A percentile compares a stretch with the other conserved stretches of the same genome.
Evolutionary conservation across 2,888 invertebrate genomes (phyloP).

Genomic region (Bellardia bayeri): DNA sequence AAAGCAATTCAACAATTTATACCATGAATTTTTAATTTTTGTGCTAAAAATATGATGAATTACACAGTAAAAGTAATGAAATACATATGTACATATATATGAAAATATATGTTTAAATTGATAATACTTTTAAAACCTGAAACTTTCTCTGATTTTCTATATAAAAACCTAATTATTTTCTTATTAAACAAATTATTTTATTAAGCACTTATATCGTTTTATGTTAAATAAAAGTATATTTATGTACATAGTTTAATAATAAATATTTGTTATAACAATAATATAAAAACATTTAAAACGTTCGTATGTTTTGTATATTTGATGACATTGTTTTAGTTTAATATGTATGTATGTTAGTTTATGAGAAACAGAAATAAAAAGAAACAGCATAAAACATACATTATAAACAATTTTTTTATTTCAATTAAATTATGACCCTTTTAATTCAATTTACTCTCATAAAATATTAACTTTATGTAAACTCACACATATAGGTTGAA

Average conservation of each 20-base stretch:
- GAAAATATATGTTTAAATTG: too few relatives aligned
- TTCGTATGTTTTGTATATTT: too few relatives aligned
- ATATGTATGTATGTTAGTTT: background rate
- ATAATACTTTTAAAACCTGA: too few relatives aligned
- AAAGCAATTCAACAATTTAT: background rate
- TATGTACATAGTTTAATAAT: background rate
- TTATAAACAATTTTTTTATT: constrained; percentile 14
- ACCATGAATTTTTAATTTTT: background rate
- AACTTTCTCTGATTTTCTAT: too few relatives aligned
- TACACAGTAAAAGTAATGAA: too few relatives aligned
- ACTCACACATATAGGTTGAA: background rate
- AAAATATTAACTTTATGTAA: constrained; percentile 22
- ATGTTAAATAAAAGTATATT: background rate
- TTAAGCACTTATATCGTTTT: background rate
- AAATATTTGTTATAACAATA: background rate
- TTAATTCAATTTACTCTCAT: constrained; percentile 7
- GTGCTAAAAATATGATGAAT: background rate
- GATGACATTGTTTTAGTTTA: background rate
- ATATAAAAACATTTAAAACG: background rate
- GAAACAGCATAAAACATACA: background rate
- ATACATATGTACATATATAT: too few relatives aligned
- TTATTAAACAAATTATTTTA: background rate
- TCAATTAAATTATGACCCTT: constrained; percentile 5
- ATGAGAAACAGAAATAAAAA: background rate
- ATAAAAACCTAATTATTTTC: background rate